These are phyloP conservation scores for Ophion costatus DNA, from an alignment of 2,888 invertebrate species.

Conservation along the genomic window DNA sequence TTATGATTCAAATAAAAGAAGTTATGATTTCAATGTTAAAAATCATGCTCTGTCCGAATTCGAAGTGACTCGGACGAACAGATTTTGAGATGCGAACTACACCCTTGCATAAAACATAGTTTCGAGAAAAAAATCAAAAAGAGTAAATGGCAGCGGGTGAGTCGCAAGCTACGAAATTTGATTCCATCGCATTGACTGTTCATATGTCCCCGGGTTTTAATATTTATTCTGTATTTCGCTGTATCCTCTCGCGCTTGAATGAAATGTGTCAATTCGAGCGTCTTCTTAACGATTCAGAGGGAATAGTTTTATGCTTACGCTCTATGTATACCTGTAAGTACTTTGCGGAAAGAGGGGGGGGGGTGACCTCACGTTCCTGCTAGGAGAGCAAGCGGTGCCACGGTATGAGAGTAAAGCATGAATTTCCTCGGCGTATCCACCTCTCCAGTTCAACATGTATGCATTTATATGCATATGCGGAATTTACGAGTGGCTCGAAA, in stretches of 20 bases:
- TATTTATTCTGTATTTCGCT: background rate
- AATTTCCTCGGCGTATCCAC: slow-evolving; percentile 48
- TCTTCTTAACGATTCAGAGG: background rate
- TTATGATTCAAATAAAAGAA: too few relatives aligned
- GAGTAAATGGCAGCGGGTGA: too few relatives aligned
- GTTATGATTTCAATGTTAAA: too few relatives aligned
- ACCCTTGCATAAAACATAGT: too few relatives aligned
- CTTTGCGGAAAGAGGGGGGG: background rate
- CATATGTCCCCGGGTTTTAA: background rate
- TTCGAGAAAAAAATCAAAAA: too few relatives aligned
- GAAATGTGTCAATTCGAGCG: slow-evolving; percentile 5
- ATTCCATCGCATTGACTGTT: background rate
- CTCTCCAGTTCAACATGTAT: slow-evolving; percentile 26
- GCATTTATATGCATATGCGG: slow-evolving; percentile 30
- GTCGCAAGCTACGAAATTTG: too few relatives aligned
- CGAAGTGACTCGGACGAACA: too few relatives aligned
- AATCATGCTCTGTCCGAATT: too few relatives aligned
- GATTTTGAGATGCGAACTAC: too few relatives aligned
- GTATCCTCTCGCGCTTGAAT: background rate
- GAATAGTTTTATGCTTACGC: slow-evolving; percentile 21
- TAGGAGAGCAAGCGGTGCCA: slow-evolving; percentile 12
- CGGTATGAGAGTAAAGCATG: slow-evolving; percentile 37
- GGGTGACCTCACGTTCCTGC: background rate
- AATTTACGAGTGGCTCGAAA: slow-evolving; percentile 48
- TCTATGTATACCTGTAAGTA: background rate